A percentile compares a stretch with the other conserved stretches of the same genome.
phyloP scores from a whole-genome alignment of 2,888 invertebrate species.

The Mesochorus sp. region DNA sequence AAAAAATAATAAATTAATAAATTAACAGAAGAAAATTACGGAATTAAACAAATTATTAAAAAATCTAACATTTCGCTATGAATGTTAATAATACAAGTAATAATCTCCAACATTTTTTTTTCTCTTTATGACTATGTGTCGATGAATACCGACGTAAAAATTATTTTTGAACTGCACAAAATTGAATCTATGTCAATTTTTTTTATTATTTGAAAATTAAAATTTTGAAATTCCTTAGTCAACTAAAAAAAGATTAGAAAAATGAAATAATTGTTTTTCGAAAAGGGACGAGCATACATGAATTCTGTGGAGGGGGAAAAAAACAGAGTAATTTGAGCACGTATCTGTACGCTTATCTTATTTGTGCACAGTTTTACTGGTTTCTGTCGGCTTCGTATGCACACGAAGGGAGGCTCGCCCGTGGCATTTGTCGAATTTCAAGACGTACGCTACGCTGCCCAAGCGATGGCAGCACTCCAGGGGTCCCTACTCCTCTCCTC shows the following conservation, averaged over 20 bases:
- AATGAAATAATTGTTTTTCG: conserved; percentile 15
- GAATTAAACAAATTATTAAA: too few relatives aligned
- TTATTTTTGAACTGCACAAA: too few relatives aligned
- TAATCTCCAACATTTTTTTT: too few relatives aligned
- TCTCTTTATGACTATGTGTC: too few relatives aligned
- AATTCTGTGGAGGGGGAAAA: conserved; percentile 9
- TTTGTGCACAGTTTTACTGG: conserved; percentile 96
- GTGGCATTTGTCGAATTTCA: conserved; percentile 99
- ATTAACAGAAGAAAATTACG: conserved; percentile 1
- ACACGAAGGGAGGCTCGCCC: conserved; percentile 94
- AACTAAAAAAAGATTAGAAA: conserved; percentile 41
- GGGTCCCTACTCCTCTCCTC: conserved; percentile 98
- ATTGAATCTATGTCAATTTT: too few relatives aligned
- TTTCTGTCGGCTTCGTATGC: conserved; percentile 98
- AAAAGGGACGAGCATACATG: conserved; percentile 6
- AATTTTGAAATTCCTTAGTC: background rate
- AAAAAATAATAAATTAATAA: background rate
- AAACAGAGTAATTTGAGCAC: conserved; percentile 54
- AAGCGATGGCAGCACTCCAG: conserved; percentile 96
- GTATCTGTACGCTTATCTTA: conserved; percentile 77
- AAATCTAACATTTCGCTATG: too few relatives aligned
- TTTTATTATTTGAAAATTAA: background rate
- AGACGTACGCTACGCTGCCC: conserved; percentile 94
- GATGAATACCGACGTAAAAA: too few relatives aligned
- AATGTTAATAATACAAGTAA: too few relatives aligned